Conservation (phyloP, 2,797 vertebrate species). For the Thunnus albacares region DNA sequence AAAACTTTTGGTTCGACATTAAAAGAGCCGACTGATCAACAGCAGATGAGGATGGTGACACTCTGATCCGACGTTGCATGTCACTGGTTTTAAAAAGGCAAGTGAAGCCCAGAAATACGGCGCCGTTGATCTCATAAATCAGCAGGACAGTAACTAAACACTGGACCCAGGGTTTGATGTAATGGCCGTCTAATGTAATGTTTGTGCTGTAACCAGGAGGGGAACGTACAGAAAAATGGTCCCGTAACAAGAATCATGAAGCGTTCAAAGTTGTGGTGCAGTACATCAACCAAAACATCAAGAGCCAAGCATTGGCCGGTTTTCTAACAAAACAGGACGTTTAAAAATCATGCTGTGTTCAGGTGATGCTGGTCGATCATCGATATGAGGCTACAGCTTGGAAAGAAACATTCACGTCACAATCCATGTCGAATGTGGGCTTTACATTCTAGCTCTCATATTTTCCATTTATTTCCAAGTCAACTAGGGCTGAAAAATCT, state of each 20-base stretch:
- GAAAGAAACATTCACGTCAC: not conserved
- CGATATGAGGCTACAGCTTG: not conserved
- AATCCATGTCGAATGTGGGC: too few relatives aligned
- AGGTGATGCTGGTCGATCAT: not conserved
- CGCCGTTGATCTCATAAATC: slow-evolving; percentile 67
- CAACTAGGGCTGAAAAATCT: too few relatives aligned
- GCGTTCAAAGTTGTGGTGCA: not conserved
- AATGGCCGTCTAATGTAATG: not conserved
- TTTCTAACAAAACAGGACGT: too few relatives aligned
- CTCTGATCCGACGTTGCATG: slow-evolving; percentile 49
- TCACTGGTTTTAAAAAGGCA: slow-evolving; percentile 60
- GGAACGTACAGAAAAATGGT: not conserved
- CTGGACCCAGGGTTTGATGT: slow-evolving; percentile 28
- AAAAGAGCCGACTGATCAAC: slow-evolving; percentile 68
- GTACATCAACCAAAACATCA: too few relatives aligned
- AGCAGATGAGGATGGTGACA: slow-evolving; percentile 68
- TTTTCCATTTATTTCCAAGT: not conserved
- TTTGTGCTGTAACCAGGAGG: not conserved
- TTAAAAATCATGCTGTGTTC: not conserved
- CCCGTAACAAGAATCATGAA: not conserved
- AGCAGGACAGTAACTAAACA: slow-evolving; percentile 62
- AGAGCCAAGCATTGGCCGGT: too few relatives aligned
- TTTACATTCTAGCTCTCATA: not conserved
- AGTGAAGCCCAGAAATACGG: slow-evolving; percentile 62
- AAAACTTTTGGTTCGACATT: slow-evolving; percentile 51